Percentiles rank a stretch among this genome's conserved stretches.
These are phyloP conservation scores for Lampris megalopsis DNA, from an alignment of 2,113 vertebrate species.

Conservation along the genomic window DNA sequence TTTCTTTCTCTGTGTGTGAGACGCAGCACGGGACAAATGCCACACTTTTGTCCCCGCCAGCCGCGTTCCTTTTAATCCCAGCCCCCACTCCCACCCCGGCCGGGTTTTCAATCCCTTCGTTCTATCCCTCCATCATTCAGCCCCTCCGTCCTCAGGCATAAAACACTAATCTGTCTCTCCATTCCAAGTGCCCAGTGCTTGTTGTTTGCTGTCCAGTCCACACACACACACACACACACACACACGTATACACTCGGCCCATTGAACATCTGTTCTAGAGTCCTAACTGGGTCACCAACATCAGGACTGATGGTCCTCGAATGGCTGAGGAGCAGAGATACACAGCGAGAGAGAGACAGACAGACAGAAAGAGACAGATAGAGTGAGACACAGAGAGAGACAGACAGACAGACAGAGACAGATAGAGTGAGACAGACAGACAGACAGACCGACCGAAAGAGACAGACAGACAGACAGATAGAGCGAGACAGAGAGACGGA, in stretches of 20 bases:
- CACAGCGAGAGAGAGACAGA: neutral
- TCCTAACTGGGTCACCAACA: slow-evolving; percentile 58
- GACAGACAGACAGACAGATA: too few relatives aligned
- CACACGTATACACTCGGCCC: slow-evolving; percentile 22
- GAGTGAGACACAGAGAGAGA: neutral
- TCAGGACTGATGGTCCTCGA: slow-evolving; percentile 40
- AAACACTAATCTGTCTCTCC: slow-evolving; percentile 54
- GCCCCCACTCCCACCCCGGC: slow-evolving; percentile 17
- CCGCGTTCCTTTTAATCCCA: slow-evolving; percentile 40
- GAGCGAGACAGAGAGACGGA: too few relatives aligned
- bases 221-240: neutral
- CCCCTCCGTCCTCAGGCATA: slow-evolving; percentile 41
- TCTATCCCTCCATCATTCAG: slow-evolving; percentile 21
- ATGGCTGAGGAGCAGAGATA: slow-evolving; percentile 1
- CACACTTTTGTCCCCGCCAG: slow-evolving; percentile 10
- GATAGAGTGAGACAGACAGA: too few relatives aligned
- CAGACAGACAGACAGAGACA: too few relatives aligned
- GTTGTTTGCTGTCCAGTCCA: slow-evolving; percentile 37
- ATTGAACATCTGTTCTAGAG: slow-evolving; percentile 71
- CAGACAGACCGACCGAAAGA: too few relatives aligned
- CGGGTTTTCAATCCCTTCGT: slow-evolving; percentile 19
- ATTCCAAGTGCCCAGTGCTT: slow-evolving; percentile 42
- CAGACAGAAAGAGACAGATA: too few relatives aligned
- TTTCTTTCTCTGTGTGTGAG: too few relatives aligned
- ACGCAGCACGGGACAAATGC: slow-evolving; percentile 3